Conservation (phyloP, 2,888 invertebrate genomes). For the Amorpha juglandis region DNA sequence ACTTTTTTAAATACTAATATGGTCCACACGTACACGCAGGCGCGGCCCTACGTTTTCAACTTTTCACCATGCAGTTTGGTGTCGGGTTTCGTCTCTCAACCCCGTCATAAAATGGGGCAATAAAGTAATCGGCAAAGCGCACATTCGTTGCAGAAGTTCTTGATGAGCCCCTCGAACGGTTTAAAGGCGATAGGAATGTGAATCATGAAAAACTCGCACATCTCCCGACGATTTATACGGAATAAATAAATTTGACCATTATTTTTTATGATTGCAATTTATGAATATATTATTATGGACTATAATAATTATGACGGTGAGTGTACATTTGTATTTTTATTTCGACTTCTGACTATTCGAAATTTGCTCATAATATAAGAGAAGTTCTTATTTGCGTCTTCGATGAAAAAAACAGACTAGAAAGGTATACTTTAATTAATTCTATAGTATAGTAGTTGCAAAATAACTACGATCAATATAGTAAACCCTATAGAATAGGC, state of each 20-base stretch:
- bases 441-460: too few relatives aligned
- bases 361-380: background rate
- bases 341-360: background rate
- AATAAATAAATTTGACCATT: background rate
- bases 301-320: background rate
- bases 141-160: background rate
- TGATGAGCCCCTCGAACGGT: background rate
- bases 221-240: background rate
- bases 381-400: too few relatives aligned
- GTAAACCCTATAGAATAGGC: too few relatives aligned
- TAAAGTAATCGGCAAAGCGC: constrained; percentile 5
- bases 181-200: background rate
- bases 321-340: background rate
- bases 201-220: background rate
- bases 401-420: too few relatives aligned
- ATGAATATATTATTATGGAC: constrained; percentile 1
- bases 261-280: background rate
- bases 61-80: background rate
- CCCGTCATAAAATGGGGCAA: constrained; percentile 4
- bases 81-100: background rate
- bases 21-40: too few relatives aligned
- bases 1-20: too few relatives aligned
- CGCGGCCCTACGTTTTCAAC: too few relatives aligned
- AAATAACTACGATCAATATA: too few relatives aligned
- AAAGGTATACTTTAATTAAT: too few relatives aligned